Evolutionary conservation across 30 jellyfish, hydroid and myxozoan genomes (phyloP).

Genomic region (Hydractinia echinata): DNA sequence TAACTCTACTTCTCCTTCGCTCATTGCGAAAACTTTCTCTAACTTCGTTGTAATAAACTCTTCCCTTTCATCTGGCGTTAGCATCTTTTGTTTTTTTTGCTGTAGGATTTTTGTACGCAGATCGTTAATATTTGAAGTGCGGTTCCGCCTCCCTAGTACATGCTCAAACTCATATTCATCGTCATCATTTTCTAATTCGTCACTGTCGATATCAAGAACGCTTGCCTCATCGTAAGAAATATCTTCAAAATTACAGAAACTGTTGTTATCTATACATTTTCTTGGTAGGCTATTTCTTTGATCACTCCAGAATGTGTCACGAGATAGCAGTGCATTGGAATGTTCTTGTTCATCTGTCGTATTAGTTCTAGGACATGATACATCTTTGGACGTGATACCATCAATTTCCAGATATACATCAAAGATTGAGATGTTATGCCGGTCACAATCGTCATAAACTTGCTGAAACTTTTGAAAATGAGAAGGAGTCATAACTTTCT

Average conservation of each 20-base stretch:
- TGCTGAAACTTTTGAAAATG: background rate
- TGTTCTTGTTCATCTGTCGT: no score
- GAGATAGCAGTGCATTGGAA: no score
- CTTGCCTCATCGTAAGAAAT: background rate
- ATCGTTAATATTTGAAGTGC: no score
- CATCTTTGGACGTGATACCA: background rate
- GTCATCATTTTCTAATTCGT: background rate
- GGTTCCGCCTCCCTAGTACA: background rate
- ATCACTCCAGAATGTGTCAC: no score
- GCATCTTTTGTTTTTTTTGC: background rate
- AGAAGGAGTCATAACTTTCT: background rate
- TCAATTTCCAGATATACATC: background rate
- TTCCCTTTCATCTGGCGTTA: background rate
- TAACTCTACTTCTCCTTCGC: slow-evolving; percentile 35
- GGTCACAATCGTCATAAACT: background rate
- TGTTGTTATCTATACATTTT: no score
- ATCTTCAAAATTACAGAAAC: background rate
- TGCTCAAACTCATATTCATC: background rate
- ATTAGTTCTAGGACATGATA: no score
- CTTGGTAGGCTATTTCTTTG: no score
- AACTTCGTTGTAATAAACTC: background rate
- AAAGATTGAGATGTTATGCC: background rate
- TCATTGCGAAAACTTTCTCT: slow-evolving; percentile 39
- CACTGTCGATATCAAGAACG: background rate
- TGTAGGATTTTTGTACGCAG: background rate